Base-by-base conservation (phyloP, 23 tunicate genomes). In the Styela plicata region DNA sequence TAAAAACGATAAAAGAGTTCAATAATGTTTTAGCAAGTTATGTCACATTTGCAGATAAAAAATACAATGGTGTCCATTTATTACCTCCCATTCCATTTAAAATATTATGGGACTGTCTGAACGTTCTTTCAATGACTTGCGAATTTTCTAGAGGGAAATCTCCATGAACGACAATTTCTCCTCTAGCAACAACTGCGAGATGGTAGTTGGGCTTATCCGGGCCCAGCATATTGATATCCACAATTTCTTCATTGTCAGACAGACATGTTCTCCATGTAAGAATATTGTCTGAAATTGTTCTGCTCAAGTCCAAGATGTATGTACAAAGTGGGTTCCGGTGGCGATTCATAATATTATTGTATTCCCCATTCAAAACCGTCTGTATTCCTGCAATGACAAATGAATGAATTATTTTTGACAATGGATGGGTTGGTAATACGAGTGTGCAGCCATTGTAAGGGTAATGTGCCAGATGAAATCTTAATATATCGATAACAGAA, bases 161-260 rank as follows among this genome's bases (percentile, higher is more conserved):
- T 24, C 81, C 81, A 0, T 76, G 81, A 24, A 76, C 31, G 66
- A 76, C 31, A 20, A 76, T 44, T 19, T 76, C 63, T 23, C 81
- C 81, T 7, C 81, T 53, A 37, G 63, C 52, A 44, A 44, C 66
- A 44, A 76, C 81, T 0, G 81, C 81, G 5, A 76, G 7, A 44
- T 44, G 66, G 24, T 76, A 76, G 33, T 76, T 76, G 16, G 81
- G 81, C 30, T 53, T 76, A 57, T 76, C 37, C 66, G 81, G 81
- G 7, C 81, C 81, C 22, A 76, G 81, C 33, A 76, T 24, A 22
- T 53, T 76, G 27, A 22, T 10, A 21, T 21, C 31, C n/a, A 76
- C 31, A 36, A 3, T 71, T 3, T 30, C 36, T 27, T 33, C 77
- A 28, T 33, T 71, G 10, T 24, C 29, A 34, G 34, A 32, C 34